Conservation (phyloP, 2,888 invertebrate species). For the Ctenicera cuprea region DNA sequence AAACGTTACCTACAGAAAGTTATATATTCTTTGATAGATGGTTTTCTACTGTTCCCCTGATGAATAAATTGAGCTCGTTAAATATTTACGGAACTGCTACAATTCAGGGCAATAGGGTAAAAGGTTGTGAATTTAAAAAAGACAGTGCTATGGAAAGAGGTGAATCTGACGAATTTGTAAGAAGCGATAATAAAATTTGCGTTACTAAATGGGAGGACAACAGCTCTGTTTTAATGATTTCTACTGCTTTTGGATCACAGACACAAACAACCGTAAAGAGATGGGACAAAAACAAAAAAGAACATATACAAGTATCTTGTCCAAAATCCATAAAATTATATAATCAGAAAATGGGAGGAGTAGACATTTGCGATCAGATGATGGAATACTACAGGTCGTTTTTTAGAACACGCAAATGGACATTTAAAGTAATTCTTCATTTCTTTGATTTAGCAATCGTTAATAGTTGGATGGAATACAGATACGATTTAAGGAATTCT, state of each 20-base stretch:
- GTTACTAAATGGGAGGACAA: conserved; percentile 4
- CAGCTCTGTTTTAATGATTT: not conserved
- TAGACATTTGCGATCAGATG: not conserved
- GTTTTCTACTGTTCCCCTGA: too few relatives aligned
- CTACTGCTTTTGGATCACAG: not conserved
- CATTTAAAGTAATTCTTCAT: conserved; percentile 12
- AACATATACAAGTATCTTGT: conserved; percentile 1
- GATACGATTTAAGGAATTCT: not conserved
- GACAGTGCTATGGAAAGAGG: too few relatives aligned
- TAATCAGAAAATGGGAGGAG: not conserved
- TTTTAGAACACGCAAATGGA: not conserved
- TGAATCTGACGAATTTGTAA: not conserved
- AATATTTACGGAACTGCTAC: too few relatives aligned
- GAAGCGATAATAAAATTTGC: not conserved
- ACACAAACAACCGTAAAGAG: not conserved
- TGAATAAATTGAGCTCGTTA: too few relatives aligned
- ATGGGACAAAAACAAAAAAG: not conserved
- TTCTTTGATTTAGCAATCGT: conserved; percentile 1
- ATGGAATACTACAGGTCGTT: not conserved
- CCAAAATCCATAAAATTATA: not conserved
- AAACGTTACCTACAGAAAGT: too few relatives aligned
- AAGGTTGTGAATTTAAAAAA: too few relatives aligned
- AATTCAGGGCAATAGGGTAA: too few relatives aligned
- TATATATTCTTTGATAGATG: too few relatives aligned
- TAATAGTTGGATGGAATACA: conserved; percentile 3